Conservation (phyloP, 2,888 invertebrate genomes). For the Andrena trimmerana region DNA sequence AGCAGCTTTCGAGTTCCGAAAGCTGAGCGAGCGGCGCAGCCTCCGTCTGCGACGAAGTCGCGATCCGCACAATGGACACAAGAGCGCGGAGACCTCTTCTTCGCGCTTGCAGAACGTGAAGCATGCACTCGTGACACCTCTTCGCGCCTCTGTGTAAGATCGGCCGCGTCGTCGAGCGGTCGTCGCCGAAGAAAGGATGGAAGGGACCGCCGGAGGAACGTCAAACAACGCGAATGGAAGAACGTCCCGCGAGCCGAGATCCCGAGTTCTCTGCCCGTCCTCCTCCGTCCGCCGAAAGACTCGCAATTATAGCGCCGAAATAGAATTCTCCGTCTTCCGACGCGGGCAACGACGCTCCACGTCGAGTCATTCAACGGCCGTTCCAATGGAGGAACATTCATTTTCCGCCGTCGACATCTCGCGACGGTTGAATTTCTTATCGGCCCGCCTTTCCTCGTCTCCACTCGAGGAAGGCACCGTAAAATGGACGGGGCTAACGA, state of each 20-base stretch:
- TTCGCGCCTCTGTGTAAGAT: slow-evolving; percentile 36
- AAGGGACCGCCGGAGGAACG: slow-evolving; percentile 13
- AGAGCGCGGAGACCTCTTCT: slow-evolving; percentile 48
- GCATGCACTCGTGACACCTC: slow-evolving; percentile 61
- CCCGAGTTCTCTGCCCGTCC: background rate
- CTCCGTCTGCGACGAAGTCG: slow-evolving; percentile 30
- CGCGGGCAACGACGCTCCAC: slow-evolving; percentile 1
- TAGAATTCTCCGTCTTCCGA: slow-evolving; percentile 35
- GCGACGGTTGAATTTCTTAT: slow-evolving; percentile 15
- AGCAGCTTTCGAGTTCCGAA: slow-evolving; percentile 21
- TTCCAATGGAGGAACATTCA: slow-evolving; percentile 31
- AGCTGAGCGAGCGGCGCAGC: slow-evolving; percentile 9
- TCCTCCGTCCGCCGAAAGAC: slow-evolving; percentile 21
- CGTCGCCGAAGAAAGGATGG: slow-evolving; percentile 38
- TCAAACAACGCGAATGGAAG: slow-evolving; percentile 31
- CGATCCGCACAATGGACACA: slow-evolving; percentile 49
- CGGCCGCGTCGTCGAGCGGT: slow-evolving; percentile 43
- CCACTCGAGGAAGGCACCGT: background rate
- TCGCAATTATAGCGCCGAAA: slow-evolving; percentile 52
- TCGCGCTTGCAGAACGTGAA: slow-evolving; percentile 66
- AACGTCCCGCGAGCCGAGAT: background rate
- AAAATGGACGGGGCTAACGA: slow-evolving; percentile 36
- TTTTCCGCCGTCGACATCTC: slow-evolving; percentile 8
- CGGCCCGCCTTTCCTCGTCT: background rate
- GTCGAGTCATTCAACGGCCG: slow-evolving; percentile 24